A percentile compares a stretch with the other conserved stretches of the same genome.
Conservation (phyloP, 2,113 vertebrate species). For the Cairina moschata region DNA sequence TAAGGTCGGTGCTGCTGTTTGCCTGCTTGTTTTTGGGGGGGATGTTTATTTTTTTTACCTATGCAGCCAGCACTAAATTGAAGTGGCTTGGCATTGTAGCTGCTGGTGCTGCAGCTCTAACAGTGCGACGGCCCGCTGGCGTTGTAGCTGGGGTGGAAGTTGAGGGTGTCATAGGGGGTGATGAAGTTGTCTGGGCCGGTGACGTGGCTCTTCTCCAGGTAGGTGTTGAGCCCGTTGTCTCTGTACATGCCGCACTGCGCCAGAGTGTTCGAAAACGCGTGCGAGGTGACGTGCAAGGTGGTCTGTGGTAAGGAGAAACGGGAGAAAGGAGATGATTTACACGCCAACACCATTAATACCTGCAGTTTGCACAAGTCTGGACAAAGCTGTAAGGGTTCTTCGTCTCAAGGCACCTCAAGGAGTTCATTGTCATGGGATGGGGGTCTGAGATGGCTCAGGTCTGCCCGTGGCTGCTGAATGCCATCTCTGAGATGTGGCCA, state of each 20-base stretch:
- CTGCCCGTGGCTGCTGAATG: too few species aligned
- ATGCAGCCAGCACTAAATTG: fast-evolving
- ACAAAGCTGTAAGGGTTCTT: fast-evolving
- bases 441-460: background rate
- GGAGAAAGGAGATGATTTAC: background rate
- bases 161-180: conserved; percentile 47
- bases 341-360: fast-evolving
- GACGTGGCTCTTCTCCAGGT: conserved; percentile 74
- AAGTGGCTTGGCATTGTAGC: fast-evolving
- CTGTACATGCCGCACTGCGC: conserved; percentile 72
- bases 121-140: conserved; percentile 54
- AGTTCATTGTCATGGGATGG: background rate
- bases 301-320: conserved; percentile 54
- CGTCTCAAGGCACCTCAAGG: fast-evolving
- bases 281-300: conserved; percentile 50
- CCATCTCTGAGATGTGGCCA: background rate
- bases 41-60: background rate
- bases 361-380: fast-evolving
- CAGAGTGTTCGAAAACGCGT: conserved; percentile 62
- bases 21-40: background rate
- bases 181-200: conserved; percentile 56
- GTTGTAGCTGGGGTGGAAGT: conserved; percentile 77
- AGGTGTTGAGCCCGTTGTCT: conserved; percentile 75
- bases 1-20: background rate
- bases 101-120: background rate